phyloP scores from a whole-genome alignment of 92 coral and sea anemone genomes.

The Actinostola sp. region DNA sequence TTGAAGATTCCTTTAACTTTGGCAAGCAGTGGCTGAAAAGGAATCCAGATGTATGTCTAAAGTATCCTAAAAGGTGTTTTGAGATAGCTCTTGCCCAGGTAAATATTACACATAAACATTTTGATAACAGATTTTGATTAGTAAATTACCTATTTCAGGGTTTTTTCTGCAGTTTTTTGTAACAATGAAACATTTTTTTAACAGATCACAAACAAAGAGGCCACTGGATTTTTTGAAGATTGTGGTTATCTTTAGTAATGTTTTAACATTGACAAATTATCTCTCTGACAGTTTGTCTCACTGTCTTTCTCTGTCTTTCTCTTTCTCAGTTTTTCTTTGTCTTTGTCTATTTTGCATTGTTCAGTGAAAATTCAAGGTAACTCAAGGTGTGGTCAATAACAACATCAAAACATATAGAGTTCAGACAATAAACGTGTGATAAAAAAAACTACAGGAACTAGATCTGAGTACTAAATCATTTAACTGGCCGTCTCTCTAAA shows the following conservation, averaged over 20 bases:
- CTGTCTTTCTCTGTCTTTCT: too few species aligned
- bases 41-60: slow-evolving; percentile 40
- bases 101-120: not conserved
- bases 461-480: too few species aligned
- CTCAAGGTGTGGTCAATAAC: too few species aligned
- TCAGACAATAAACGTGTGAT: too few species aligned
- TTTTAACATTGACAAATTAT: not conserved
- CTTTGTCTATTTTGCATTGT: too few species aligned
- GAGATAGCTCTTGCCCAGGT: slow-evolving; percentile 23
- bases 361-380: too few species aligned
- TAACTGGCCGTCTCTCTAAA: too few species aligned
- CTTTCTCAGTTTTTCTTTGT: too few species aligned
- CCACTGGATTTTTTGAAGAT: slow-evolving; percentile 35
- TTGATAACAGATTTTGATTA: not conserved
- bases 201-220: slow-evolving; percentile 6
- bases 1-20: slow-evolving; percentile 33
- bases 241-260: slow-evolving; percentile 31
- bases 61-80: slow-evolving; percentile 24
- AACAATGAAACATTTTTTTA: not conserved
- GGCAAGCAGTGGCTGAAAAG: slow-evolving; percentile 55
- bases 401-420: too few species aligned
- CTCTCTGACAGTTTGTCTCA: too few species aligned
- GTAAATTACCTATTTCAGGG: not conserved
- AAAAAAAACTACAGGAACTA: too few species aligned
- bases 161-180: not conserved